These are phyloP conservation scores for Menura novaehollandiae DNA, from an alignment of 2,113 vertebrate genomes.

Conservation along the genomic window DNA sequence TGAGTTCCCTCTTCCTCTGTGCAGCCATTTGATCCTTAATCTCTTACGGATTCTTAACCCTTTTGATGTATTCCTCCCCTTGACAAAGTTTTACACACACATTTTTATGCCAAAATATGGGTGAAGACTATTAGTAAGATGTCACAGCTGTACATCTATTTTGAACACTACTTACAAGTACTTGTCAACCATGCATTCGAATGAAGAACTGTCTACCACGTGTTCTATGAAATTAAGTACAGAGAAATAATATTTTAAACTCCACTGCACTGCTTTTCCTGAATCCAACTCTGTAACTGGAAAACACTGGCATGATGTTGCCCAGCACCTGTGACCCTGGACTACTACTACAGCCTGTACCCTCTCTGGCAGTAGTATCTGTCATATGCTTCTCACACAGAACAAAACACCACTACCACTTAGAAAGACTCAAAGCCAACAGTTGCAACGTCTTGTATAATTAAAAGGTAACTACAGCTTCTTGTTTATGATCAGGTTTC, in stretches of 20 bases:
- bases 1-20: conserved; percentile 15
- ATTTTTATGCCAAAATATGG: not conserved
- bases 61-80: conserved; percentile 38
- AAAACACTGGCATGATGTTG: not conserved
- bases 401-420: not conserved
- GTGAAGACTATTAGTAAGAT: not conserved
- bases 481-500: not conserved
- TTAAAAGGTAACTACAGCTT: not conserved
- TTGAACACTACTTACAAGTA: not conserved
- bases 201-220: not conserved
- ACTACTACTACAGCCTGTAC: not conserved
- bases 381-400: not conserved
- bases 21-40: conserved; percentile 48
- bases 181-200: not conserved
- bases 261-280: not conserved
- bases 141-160: not conserved
- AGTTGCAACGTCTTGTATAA: not conserved
- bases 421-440: not conserved
- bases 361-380: not conserved
- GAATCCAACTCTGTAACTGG: not conserved
- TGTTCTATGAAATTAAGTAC: not conserved
- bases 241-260: not conserved
- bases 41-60: conserved; percentile 43
- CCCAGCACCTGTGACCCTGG: fast-evolving
- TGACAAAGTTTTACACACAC: not conserved